Evolutionary conservation across 1,140 invertebrate species (phyloP), one percentile per base, ranked within the genome.

Genomic region (Amphibalanus amphitrite): DNA sequence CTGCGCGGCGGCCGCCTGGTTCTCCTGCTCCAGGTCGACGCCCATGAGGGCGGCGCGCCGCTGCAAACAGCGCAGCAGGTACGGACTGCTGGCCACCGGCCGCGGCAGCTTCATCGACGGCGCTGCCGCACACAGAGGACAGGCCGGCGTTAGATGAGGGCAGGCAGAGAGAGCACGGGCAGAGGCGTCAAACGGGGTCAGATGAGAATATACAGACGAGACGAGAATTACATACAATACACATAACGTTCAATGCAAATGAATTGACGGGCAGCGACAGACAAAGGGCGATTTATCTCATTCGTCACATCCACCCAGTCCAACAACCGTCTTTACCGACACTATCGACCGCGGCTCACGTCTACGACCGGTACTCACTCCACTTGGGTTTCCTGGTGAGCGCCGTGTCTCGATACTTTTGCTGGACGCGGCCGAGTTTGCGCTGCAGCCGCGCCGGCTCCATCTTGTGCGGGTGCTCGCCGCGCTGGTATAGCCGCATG

Each of bases 11-110:
- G 65, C 65, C 3, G 3, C 10, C 65, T 28, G 65, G 38, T 47
- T 69, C 67, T 33, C 76, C 73, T 26, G 74, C 69, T 85, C 83
- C 8, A 86, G 89, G 79, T 93, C 88, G 0, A 96, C 86, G 0
- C 93, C 94, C 88, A 95, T 93, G 17, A 95, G 81, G 79, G 92
- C 90, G 0, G 93, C 92, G 82, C 97, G 97, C 67, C 84, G 83
- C 69, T 91, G 81, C 71, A 97, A 85, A 74, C 88, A 87, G 29
- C 89, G 86, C 79, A 92, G 90, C 1, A 92, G 92, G 0, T 90
- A 91, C 0, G 94, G 91, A 75, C 91, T 93, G 0, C 92, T 95
- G 33, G 91, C 93, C 67, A 98, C 79, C 74, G 93, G 81, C 30
- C 94, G 83, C 0, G 93, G 91, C 88, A 95, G 91, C 81, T 97